Conservation (phyloP, 2,888 invertebrate species). For the Caenorhabditis japonica region DNA sequence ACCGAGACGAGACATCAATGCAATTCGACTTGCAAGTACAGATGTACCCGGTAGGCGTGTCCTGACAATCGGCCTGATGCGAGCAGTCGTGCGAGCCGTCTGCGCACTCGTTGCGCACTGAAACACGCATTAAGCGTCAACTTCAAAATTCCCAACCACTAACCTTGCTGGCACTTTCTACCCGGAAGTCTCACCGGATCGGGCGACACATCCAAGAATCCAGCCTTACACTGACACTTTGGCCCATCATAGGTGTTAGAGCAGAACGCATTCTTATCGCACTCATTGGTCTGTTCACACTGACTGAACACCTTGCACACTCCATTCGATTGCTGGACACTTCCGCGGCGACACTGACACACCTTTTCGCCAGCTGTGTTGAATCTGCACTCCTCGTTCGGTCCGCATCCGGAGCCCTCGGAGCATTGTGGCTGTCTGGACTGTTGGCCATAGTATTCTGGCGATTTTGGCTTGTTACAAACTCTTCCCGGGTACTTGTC, state of each 20-base stretch:
- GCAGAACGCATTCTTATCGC: conserved; percentile 71
- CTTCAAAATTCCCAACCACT: conserved; percentile 8
- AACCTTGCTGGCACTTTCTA: conserved; percentile 67
- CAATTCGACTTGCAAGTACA: conserved; percentile 66
- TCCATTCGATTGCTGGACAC: conserved; percentile 62
- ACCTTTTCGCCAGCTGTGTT: conserved; percentile 57
- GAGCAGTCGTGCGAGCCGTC: conserved; percentile 70
- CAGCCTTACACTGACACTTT: conserved; percentile 71
- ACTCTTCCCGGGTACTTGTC: conserved; percentile 71
- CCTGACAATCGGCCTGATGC: conserved; percentile 66
- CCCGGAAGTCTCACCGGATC: conserved; percentile 68
- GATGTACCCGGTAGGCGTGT: conserved; percentile 63
- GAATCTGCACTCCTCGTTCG: conserved; percentile 69
- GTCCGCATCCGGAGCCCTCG: conserved; percentile 55
- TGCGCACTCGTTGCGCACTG: conserved; percentile 72
- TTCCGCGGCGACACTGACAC: conserved; percentile 65
- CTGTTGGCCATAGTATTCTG: conserved; percentile 66
- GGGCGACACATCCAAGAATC: conserved; percentile 66
- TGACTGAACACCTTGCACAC: conserved; percentile 69
- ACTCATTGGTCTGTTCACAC: conserved; percentile 69
- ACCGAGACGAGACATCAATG: conserved; percentile 70
- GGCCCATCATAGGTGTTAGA: conserved; percentile 72
- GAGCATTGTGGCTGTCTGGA: conserved; percentile 62
- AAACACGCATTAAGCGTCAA: conserved; percentile 2
- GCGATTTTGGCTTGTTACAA: conserved; percentile 70